phyloP scores from a whole-genome alignment of 2,888 invertebrate genomes.

The Metellina segmentata region DNA sequence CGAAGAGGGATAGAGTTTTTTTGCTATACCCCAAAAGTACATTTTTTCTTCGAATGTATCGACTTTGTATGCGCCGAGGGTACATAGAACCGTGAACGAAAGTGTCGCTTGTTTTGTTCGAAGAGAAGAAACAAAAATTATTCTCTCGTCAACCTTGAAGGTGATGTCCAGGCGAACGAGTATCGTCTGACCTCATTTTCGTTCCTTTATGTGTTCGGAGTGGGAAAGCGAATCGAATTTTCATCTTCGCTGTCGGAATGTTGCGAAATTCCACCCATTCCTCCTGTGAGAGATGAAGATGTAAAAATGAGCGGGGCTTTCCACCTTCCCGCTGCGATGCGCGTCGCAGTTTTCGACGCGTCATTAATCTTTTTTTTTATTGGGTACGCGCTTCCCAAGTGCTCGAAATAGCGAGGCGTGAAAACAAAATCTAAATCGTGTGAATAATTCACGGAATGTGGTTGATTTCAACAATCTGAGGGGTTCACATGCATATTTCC shows the following conservation, averaged over 20 bases:
- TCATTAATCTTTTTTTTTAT: slow-evolving; percentile 38
- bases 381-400: not conserved
- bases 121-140: not conserved
- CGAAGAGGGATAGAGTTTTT: too few relatives aligned
- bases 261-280: slow-evolving; percentile 29
- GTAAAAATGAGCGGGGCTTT: not conserved
- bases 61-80: not conserved
- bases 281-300: not conserved
- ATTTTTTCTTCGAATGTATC: not conserved
- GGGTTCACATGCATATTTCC: too few relatives aligned
- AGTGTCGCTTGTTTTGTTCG: not conserved
- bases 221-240: slow-evolving; percentile 25
- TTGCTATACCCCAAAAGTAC: too few relatives aligned
- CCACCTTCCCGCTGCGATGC: not conserved
- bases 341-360: slow-evolving; percentile 26
- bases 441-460: too few relatives aligned
- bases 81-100: not conserved
- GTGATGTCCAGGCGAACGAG: slow-evolving; percentile 50
- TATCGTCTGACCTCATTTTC: slow-evolving; percentile 56
- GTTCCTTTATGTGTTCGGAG: slow-evolving; percentile 41
- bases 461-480: too few relatives aligned
- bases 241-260: slow-evolving; percentile 31
- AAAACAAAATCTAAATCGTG: not conserved
- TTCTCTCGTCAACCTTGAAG: slow-evolving; percentile 63
- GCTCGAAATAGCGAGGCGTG: not conserved